Evolutionary conservation across 2,113 vertebrate species (phyloP).

Genomic region (Erythrolamprus reginae): DNA sequence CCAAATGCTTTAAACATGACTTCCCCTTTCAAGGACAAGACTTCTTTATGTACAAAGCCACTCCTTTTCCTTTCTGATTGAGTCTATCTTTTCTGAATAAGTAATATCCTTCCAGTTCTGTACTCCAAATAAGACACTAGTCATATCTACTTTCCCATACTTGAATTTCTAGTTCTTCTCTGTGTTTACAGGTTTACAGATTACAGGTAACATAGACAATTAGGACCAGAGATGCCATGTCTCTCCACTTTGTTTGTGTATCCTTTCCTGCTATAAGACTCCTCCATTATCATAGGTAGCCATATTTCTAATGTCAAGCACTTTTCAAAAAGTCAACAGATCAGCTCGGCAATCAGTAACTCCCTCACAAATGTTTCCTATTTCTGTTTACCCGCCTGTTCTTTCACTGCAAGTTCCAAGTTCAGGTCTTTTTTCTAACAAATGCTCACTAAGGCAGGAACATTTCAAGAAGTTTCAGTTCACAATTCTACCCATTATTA

Average conservation of each 20-base stretch:
- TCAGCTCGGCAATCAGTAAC: not conserved
- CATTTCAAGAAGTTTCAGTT: constrained; percentile 31
- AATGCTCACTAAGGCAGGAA: not conserved
- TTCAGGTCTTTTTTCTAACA: not conserved
- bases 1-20: not conserved
- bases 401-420: not conserved
- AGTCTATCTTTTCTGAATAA: not conserved
- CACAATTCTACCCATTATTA: constrained; percentile 39
- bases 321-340: not conserved
- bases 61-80: not conserved
- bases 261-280: not conserved
- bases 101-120: not conserved
- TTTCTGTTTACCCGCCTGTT: not conserved
- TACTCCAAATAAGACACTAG: not conserved
- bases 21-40: not conserved
- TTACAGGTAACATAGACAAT: not conserved
- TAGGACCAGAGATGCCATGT: not conserved
- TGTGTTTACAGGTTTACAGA: not conserved
- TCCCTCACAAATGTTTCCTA: not conserved
- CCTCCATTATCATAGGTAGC: not conserved
- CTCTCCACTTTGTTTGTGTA: not conserved
- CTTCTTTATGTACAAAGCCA: not conserved
- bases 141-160: not conserved
- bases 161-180: not conserved
- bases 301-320: not conserved